Base-by-base conservation (phyloP, 2,888 invertebrate genomes). In the Drosophila robusta region DNA sequence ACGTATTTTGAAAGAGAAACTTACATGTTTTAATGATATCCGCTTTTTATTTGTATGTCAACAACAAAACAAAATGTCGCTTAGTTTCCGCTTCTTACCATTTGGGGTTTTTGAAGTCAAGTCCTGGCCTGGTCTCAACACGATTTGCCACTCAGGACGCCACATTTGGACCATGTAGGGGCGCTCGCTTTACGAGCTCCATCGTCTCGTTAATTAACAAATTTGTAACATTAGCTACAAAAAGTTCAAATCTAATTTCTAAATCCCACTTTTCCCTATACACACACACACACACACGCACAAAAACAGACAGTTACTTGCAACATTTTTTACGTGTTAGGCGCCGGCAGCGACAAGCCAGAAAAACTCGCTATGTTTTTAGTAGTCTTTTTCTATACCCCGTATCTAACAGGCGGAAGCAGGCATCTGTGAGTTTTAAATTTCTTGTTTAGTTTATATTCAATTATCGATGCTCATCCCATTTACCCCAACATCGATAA, bases 131-230 rank as follows among this genome's bases (percentile, higher is more conserved):
- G 58, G 55, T 60, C 72, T 46, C 55, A 56, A 77, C 66, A 67
- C 56, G 74, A 47, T 58, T 78, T 55, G 55, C 49, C 65, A 77
- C 77, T 77, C 66, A 62, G 71, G 62, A 49, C 44, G 29, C 29
- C 29, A 8, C 29, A 29, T 65, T 65, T 73, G 57, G 66, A 55
- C 39, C 61, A 47, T 63, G 69, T 69, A 76, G 72, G 66, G 60
- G 49, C 66, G 29, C 9, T 29, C 29, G 29, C 29, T 63, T 51
- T 45, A 44, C 47, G 47, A 56, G 55, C 54, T 38, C 38, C 45
- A 34, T 14, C 16, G 9, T 16, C 16, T 39, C 55, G 51, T 72
- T 71, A 79, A 85, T 76, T 71, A 76, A 71, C 76, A 78, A 70
- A 75, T 66, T 76, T 75, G 51, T 46, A 62, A 67, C 69, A 70